Evolutionary conservation across 1,140 invertebrate genomes (phyloP).

Genomic region (Drosophila setifemur): DNA sequence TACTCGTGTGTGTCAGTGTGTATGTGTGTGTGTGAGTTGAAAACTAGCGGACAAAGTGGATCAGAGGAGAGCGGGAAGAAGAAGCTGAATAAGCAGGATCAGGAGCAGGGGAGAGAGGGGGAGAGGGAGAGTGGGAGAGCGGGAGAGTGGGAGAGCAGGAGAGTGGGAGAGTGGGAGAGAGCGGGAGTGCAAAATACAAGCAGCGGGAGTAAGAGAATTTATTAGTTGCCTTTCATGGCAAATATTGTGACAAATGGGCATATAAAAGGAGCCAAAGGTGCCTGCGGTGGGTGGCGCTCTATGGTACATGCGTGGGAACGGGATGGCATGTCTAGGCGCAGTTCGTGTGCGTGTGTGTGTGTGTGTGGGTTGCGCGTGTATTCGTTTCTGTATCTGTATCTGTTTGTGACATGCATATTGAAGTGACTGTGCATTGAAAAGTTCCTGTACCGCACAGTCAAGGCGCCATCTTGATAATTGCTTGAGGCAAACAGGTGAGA

Average conservation of each 20-base stretch:
- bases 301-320: neutral
- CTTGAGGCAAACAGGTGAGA: slow-evolving; percentile 11
- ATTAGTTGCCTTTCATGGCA: slow-evolving; percentile 72
- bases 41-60: slow-evolving; percentile 28
- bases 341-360: neutral
- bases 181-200: slow-evolving; percentile 4
- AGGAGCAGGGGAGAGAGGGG: no score
- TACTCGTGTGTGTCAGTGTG: neutral
- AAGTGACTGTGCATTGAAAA: slow-evolving; percentile 34
- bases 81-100: no score
- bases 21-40: slow-evolving; percentile 1
- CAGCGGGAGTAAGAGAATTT: slow-evolving; percentile 61
- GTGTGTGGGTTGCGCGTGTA: neutral
- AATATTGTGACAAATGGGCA: slow-evolving; percentile 75
- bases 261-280: slow-evolving; percentile 52
- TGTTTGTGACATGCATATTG: slow-evolving; percentile 11
- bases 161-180: no score
- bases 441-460: slow-evolving; percentile 13
- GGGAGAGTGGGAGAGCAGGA: neutral
- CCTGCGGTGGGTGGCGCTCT: neutral
- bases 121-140: neutral
- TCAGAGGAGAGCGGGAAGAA: no score
- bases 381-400: neutral
- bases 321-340: slow-evolving; percentile 27
- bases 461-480: slow-evolving; percentile 68